Percentiles rank a stretch among this genome's conserved stretches.
phyloP scores from a whole-genome alignment of 2,797 vertebrate genomes.

The Periophthalmus magnuspinnatus region DNA sequence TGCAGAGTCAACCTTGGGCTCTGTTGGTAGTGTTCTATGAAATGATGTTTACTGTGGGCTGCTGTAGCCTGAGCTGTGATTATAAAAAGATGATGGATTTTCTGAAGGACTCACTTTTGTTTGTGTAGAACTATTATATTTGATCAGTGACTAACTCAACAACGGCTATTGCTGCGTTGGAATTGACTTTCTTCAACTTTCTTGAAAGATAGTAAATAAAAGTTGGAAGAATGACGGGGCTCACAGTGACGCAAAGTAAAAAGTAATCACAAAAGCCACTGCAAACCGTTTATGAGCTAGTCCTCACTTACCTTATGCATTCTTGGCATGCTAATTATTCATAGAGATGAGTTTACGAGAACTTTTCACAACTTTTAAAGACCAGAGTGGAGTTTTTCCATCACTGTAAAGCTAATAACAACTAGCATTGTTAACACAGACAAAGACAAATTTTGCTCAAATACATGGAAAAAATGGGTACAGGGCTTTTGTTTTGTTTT shows the following conservation, averaged over 20 bases:
- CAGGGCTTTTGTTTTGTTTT: no score
- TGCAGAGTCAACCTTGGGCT: not conserved
- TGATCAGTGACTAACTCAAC: not conserved
- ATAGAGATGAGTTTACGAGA: no score
- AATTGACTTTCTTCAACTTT: not conserved
- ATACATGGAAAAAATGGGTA: no score
- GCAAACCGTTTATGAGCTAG: no score
- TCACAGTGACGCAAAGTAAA: not conserved
- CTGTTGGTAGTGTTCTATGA: not conserved
- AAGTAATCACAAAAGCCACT: no score
- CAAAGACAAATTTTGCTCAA: no score
- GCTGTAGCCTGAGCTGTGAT: not conserved
- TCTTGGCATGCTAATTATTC: no score
- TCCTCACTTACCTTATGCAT: no score
- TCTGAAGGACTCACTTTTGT: not conserved
- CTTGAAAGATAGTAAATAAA: not conserved
- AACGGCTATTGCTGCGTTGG: not conserved
- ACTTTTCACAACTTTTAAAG: no score
- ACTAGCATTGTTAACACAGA: no score
- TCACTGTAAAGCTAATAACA: no score
- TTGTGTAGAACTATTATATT: not conserved
- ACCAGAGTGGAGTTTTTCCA: no score
- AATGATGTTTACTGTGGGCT: not conserved
- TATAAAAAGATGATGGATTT: not conserved
- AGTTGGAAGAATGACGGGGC: not conserved